Conservation (phyloP, 2,888 invertebrate genomes). For the Mamestra brassicae region DNA sequence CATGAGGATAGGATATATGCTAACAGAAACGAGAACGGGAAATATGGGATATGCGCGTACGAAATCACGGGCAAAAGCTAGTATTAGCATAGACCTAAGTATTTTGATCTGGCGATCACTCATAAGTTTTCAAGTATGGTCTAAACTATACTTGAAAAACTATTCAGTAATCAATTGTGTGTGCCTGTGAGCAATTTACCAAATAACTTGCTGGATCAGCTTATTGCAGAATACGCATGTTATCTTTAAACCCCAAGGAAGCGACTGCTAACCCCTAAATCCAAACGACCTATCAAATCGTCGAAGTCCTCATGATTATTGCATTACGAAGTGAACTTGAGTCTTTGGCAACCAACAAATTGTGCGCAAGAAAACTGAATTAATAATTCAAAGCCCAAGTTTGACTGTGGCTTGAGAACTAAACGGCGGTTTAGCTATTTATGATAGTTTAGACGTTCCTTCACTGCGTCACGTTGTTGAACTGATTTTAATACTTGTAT, state of each 20-base stretch:
- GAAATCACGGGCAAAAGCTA: no score
- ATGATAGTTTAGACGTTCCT: constrained; percentile 20
- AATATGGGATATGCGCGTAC: no score
- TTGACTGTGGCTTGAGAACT: constrained; percentile 38
- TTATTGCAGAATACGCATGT: no score
- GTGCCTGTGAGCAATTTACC: no score
- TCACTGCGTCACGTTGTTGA: constrained; percentile 18
- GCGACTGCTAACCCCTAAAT: neutral
- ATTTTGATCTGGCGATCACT: no score
- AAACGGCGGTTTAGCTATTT: constrained; percentile 34
- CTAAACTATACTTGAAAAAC: no score
- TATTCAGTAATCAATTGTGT: no score
- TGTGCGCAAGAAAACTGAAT: constrained; percentile 39
- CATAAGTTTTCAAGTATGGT: no score
- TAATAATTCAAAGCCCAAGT: constrained; percentile 43
- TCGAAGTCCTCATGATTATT: constrained; percentile 25
- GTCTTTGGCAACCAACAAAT: constrained; percentile 49
- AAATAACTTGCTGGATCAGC: no score
- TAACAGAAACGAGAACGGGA: no score
- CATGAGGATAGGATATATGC: no score
- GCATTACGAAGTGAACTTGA: constrained; percentile 19
- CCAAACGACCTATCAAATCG: constrained; percentile 19
- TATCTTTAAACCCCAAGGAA: neutral
- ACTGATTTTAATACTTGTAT: neutral
- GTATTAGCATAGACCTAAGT: no score